Conservation (phyloP, 2,888 invertebrate genomes). For the Acronicta alni region DNA sequence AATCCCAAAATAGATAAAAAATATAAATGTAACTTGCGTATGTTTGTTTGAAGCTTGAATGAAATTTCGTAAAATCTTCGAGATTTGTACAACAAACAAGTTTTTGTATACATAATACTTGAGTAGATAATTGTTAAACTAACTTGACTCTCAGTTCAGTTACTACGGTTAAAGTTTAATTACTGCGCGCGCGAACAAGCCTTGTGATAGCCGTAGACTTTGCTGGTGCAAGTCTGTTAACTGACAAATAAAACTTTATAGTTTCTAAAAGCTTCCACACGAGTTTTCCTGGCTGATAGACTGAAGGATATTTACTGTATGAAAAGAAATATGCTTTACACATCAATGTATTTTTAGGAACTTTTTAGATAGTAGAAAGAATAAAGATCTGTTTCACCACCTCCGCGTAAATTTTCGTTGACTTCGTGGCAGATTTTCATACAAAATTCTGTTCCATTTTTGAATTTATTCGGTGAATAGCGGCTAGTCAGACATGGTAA, state of each 20-base stretch:
- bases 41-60: slow-evolving; percentile 20
- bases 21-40: too few relatives aligned
- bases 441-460: too few relatives aligned
- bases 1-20: too few relatives aligned
- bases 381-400: background rate
- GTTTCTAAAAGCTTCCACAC: slow-evolving; percentile 41
- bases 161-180: slow-evolving; percentile 47
- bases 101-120: slow-evolving; percentile 21
- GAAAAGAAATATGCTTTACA: background rate
- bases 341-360: background rate
- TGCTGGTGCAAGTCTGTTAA: slow-evolving; percentile 29
- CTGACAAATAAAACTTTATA: slow-evolving; percentile 44
- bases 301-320: slow-evolving; percentile 4
- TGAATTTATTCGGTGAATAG: too few relatives aligned
- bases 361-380: too few relatives aligned
- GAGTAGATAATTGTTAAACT: slow-evolving; percentile 49
- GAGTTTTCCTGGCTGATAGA: slow-evolving; percentile 13
- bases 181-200: slow-evolving; percentile 32
- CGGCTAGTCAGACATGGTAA: too few relatives aligned
- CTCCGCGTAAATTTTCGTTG: too few relatives aligned
- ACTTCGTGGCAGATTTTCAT: too few relatives aligned
- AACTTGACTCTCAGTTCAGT: slow-evolving; percentile 43
- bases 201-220: slow-evolving; percentile 33
- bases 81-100: slow-evolving; percentile 20
- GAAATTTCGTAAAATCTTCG: slow-evolving; percentile 16